Base-by-base conservation (phyloP, 2,797 vertebrate species). In the Manis pentadactyla region DNA sequence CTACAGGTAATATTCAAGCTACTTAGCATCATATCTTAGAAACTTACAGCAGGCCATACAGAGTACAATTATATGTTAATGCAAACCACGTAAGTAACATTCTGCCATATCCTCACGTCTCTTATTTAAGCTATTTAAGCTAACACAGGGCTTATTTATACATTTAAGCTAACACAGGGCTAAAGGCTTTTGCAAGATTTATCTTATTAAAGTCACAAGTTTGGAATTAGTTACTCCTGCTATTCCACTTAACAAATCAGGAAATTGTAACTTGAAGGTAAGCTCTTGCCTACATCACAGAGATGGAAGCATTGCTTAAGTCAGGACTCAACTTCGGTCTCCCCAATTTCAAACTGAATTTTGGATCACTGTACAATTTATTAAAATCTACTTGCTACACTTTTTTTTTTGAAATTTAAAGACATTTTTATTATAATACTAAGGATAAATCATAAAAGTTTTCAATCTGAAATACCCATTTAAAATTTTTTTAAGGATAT, bases 41-140 rank as follows among this genome's bases (percentile, higher is more conserved):
- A n/a, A 57, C 42, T 83, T 39, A 34, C 1, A 51, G 57, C 31
- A 88, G 64, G 37, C 61, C 23, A 10, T 92, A 83, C 92, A 89
- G 57, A 88, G 93, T 5, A 61, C 18, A 71, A 66, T 55, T 89
- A 39, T 23, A 79, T 34, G 63, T 49, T 82, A 94, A 96, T 9
- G 10, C 31, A 74, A 42, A 34, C 79, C 46, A 91, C 77, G 42
- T 34, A 92, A 75, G 61, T 46, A 90, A 86, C 34, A 29, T 79
- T 78, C 55, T 64, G 31, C 27, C 57, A 15, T 5, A 9, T 12
- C 21, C 10, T 68, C 51, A 3, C 10, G 13, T 75, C 31, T 68
- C 83, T 90, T 55, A 73, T 51, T 88, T 64, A 93, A 92, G 31
- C 46, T 46, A 57, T 63, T 94, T 29, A 90, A 75, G 46, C 27